A percentile compares a stretch with the other conserved stretches of the same genome.
Conservation (phyloP, 2,888 invertebrate species). For the Notocelia uddmanniana region DNA sequence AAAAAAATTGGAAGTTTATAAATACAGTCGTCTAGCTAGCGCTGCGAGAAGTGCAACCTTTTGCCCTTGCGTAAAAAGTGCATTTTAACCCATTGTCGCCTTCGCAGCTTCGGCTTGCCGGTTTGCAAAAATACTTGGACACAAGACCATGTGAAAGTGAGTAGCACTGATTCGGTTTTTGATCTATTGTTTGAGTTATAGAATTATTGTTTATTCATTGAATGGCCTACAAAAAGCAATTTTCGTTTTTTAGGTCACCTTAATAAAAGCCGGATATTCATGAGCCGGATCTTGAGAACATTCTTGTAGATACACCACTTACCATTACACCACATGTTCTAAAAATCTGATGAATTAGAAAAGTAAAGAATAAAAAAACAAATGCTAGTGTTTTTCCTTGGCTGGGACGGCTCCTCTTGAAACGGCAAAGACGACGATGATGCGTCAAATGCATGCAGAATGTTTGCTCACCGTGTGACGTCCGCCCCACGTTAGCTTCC, state of each 20-base stretch:
- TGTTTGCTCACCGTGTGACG: slow-evolving; percentile 58
- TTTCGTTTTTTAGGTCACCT: slow-evolving; percentile 38
- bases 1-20: too few species aligned
- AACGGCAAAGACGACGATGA: slow-evolving; percentile 52
- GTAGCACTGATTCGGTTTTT: too few species aligned
- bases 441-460: slow-evolving; percentile 49
- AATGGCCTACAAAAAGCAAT: slow-evolving; percentile 24
- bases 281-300: slow-evolving; percentile 33
- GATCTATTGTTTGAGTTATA: too few species aligned
- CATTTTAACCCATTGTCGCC: too few species aligned
- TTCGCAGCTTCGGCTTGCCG: too few species aligned
- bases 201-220: too few species aligned
- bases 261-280: slow-evolving; percentile 39
- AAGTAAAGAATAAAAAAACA: background rate
- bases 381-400: background rate
- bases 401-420: slow-evolving; percentile 44
- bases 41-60: too few species aligned
- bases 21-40: too few species aligned
- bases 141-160: too few species aligned
- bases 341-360: background rate
- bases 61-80: too few species aligned
- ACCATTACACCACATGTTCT: slow-evolving; percentile 1
- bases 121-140: too few species aligned
- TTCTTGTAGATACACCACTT: background rate
- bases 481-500: slow-evolving; percentile 38